Evolutionary conservation across 2,113 vertebrate species (phyloP), one percentile per base, ranked within the genome.

Genomic region (Chelonoidis abingdonii): DNA sequence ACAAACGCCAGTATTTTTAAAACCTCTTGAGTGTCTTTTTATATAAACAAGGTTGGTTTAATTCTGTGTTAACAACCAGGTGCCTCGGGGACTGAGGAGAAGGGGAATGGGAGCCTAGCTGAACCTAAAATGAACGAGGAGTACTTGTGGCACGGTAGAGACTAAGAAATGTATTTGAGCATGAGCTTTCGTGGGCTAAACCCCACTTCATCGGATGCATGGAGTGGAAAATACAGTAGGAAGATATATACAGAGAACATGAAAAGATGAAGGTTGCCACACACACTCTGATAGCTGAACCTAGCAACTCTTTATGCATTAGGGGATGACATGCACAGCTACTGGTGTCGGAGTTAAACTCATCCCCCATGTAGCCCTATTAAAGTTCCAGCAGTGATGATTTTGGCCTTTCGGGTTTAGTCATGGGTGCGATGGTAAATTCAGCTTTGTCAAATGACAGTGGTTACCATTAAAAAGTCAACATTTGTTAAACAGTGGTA

Each of bases 1-100:
- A 57, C 22, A 44, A 54, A 93, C 89, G 3, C n/a, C 59, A 92
- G 75, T 57, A 93, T 54, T 87, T 80, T 52, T 91, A 91, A 84
- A 25, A 47, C 82, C 31, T 83, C 57, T 80, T 1, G 0, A 72
- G 57, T 22, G 19, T 54, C 84, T 35, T 35, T 65, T 79, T 29
- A 19, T 50, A 25, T 90, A 56, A 83, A 27, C 89, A 89, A 84
- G 59, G 72, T 25, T 79, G 27, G 11, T 85, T 49, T 3, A 50
- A 94, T 65, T 65, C 44, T 31, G 38, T 56, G 62, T 65, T 86
- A 52, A 50, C 80, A 87, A 80, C 69, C 75, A 76, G 56, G 6
- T 3, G n/a, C 72, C 5, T n/a, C 53, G 6, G 80, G 10, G 25
- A 16, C 12, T 75, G 69, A 8, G 47, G 52, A 83, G 75, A 84